A percentile compares a stretch with the other conserved stretches of the same genome.
Conservation (phyloP, 2,888 invertebrate species). For the Ditula angustiorana region DNA sequence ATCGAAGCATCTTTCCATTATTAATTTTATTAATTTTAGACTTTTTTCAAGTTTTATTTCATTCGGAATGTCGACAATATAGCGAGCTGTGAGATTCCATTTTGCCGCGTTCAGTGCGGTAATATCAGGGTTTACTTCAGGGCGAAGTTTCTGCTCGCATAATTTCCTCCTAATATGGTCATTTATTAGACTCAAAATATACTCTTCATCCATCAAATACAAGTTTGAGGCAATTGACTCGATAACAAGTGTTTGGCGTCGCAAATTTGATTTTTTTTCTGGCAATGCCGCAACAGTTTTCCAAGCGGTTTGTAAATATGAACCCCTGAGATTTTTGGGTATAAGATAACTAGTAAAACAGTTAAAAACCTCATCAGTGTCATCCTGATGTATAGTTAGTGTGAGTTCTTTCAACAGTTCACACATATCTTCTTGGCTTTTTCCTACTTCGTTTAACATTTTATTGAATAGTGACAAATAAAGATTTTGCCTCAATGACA, state of each 20-base stretch:
- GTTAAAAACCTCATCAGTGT: constrained; percentile 56
- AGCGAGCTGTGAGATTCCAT: constrained; percentile 51
- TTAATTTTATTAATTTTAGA: constrained; percentile 42
- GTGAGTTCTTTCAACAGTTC: constrained; percentile 57
- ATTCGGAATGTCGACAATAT: constrained; percentile 43
- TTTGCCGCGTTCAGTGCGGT: constrained; percentile 46
- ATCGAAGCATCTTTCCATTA: constrained; percentile 46
- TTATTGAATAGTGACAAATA: constrained; percentile 54
- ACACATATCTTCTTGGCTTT: constrained; percentile 51
- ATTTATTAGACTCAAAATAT: constrained; percentile 51
- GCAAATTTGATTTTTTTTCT: constrained; percentile 48
- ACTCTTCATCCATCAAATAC: constrained; percentile 47
- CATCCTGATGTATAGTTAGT: constrained; percentile 54
- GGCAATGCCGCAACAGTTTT: constrained; percentile 52
- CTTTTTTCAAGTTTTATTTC: constrained; percentile 43
- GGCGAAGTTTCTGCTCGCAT: constrained; percentile 40
- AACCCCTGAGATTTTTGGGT: constrained; percentile 48
- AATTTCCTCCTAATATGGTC: constrained; percentile 51
- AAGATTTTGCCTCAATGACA: constrained; percentile 56
- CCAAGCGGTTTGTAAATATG: constrained; percentile 56
- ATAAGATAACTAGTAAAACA: constrained; percentile 49
- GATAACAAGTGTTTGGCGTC: constrained; percentile 48
- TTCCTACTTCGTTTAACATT: constrained; percentile 44
- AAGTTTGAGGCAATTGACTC: constrained; percentile 47
- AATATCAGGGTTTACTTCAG: constrained; percentile 27